phyloP scores from a whole-genome alignment of 2,113 vertebrate species.

The Glaucomys volans region DNA sequence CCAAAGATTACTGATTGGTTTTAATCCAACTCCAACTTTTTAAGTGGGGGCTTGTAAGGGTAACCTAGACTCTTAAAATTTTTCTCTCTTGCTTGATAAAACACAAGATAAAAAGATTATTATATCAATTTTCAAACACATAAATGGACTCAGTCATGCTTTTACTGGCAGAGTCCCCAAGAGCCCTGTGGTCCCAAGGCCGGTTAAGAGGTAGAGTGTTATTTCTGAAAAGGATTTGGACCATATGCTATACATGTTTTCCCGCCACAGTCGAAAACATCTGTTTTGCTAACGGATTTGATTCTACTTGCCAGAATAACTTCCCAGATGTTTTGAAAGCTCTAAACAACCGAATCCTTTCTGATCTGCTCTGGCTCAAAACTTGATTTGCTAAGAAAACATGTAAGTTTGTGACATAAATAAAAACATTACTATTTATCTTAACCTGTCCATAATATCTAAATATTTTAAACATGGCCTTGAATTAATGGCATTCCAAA shows the following conservation, averaged over 20 bases:
- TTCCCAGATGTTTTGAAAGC: conserved; percentile 77
- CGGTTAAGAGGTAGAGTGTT: conserved; percentile 1
- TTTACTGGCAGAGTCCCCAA: conserved; percentile 13
- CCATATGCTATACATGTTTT: conserved; percentile 52
- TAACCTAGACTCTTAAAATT: conserved; percentile 21
- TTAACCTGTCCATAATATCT: conserved; percentile 21
- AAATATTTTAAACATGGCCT: conserved; percentile 61
- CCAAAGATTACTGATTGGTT: conserved; percentile 46
- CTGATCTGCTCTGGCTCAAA: conserved; percentile 41
- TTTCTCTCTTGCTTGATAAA: conserved; percentile 43
- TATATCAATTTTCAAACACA: background rate
- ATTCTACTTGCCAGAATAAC: conserved; percentile 61
- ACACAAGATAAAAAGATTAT: conserved; percentile 60
- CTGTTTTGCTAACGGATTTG: conserved; percentile 73
- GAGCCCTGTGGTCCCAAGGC: background rate
- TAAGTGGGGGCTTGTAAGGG: conserved; percentile 26
- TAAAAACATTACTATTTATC: conserved; percentile 66
- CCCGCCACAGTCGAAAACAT: conserved; percentile 74
- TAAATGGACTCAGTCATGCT: background rate
- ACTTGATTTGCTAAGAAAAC: conserved; percentile 52
- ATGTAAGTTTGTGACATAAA: conserved; percentile 16
- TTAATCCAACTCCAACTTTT: conserved; percentile 46
- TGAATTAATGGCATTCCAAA: background rate
- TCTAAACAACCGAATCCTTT: conserved; percentile 67
- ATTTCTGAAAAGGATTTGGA: conserved; percentile 57